Evolutionary conservation across 2,797 vertebrate genomes (phyloP), one percentile per base, ranked within the genome.

Genomic region (Acipenser oxyrinchus): DNA sequence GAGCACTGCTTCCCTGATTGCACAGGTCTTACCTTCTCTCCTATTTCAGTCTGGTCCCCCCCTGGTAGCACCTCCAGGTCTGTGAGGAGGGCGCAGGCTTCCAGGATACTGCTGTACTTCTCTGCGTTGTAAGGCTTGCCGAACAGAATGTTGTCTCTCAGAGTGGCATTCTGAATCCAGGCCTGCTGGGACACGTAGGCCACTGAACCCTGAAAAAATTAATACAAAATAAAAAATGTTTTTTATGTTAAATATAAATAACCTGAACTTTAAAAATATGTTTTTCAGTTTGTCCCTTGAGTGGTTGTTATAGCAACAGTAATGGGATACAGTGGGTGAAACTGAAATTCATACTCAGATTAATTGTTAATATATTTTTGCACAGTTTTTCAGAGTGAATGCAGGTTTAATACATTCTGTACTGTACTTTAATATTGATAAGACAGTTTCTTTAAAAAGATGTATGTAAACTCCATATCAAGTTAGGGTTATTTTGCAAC

Each of bases 151-250:
- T 99, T 97, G 75, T 97, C 94, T 77, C 93, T 92, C 72, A 99
- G 82, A 0, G 93, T 93, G 76, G 91, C 91, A 1, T 99, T 99
- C 88, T 95, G 97, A 75, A 99, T 97, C 97, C 96, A 98, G 1
- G 97, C 94, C 81, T 96, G 94, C 78, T 99, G 97, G n/a, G 97
- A 91, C 52, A 99, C 95, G 0, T 95, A 99, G 7, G 96, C 96
- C 75, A 99, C 86, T 0, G 95, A 96, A 3, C 97, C 97, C 97
- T 99, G 69, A 58, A 48, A 7, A 49, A 13, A 71, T 49, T 48
- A 60, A n/a, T 48, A 53, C 10, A 60, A 58, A 11, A n/a, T 10
- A 58, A 48, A 7, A 12, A 4, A n/a, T 65, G 23, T 62, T 48
- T 52, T 9, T 23, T 1, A 8, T 60, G 49, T 62, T 49, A 67